These are phyloP conservation scores for Delichon dasypus DNA, from an alignment of 2,797 vertebrate genomes.

Conservation along the genomic window DNA sequence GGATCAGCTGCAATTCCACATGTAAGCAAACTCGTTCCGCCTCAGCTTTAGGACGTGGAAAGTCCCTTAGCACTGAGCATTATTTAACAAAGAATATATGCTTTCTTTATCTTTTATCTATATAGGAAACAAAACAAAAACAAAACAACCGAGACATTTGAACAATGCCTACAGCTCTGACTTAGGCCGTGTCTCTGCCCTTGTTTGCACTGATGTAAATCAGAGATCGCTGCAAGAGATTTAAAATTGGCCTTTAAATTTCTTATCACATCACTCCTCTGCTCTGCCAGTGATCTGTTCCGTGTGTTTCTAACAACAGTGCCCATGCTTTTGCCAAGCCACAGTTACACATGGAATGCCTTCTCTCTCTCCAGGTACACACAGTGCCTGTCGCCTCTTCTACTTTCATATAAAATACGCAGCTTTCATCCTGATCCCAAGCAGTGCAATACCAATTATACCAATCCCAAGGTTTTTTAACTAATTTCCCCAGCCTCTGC, in stretches of 20 bases:
- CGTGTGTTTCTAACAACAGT: constrained; percentile 44
- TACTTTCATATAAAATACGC: background rate
- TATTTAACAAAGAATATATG: constrained; percentile 55
- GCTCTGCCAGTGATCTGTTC: constrained; percentile 30
- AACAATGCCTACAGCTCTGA: constrained; percentile 55
- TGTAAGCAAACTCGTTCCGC: constrained; percentile 32
- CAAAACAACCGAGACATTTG: constrained; percentile 30
- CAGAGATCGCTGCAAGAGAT: constrained; percentile 55
- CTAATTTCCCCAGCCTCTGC: constrained; percentile 39
- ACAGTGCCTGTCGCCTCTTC: background rate
- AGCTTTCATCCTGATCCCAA: constrained; percentile 21
- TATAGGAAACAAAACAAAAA: constrained; percentile 66
- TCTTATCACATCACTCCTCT: constrained; percentile 58
- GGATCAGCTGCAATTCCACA: constrained; percentile 52
- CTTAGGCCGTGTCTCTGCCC: constrained; percentile 54
- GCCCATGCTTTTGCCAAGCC: constrained; percentile 49
- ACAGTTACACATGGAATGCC: constrained; percentile 46
- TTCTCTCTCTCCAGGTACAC: constrained; percentile 9
- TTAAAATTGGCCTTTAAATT: constrained; percentile 48
- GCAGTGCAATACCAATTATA: background rate
- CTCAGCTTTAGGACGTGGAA: constrained; percentile 46
- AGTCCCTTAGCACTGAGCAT: constrained; percentile 47
- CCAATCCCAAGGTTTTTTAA: constrained; percentile 33
- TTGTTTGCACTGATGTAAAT: constrained; percentile 69
- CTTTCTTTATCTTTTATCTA: constrained; percentile 65